Evolutionary conservation across 2,797 vertebrate species (phyloP), one percentile per base, ranked within the genome.

Genomic region (Rhabdomys pumilio): DNA sequence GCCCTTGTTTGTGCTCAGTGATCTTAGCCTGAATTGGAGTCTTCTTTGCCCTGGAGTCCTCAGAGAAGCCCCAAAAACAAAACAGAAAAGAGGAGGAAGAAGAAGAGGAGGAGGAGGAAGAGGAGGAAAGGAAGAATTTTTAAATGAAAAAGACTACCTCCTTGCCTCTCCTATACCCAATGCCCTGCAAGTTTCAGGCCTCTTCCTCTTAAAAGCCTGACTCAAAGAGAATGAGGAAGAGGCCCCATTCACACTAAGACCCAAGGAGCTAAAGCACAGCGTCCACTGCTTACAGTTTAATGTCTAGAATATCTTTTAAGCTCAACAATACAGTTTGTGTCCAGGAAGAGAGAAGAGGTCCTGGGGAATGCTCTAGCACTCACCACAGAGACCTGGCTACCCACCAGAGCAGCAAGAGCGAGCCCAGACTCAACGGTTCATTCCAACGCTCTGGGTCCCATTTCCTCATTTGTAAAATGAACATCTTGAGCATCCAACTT

Each of bases 391-490:
- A 57, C 19, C 44, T 3, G 13, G n/a, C 50, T 29, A 38, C 53
- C 53, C 29, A 76, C 15, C 69, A 0, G 41, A 61, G 41, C 19
- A 61, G 38, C 72, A 34, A 61, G 72, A n/a, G 69, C 75, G 7
- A 93, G 12, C 19, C 26, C 13, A 29, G 8, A 44, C 80, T 77
- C 63, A 69, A n/a, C 20, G 69, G 59, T 15, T 94, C 76, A 75
- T n/a, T 96, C 53, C 19, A 34, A 73, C 59, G 79, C 0, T 38
- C 75, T 93, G 38, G 10, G 38, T 76, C 31, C 76, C n/a, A 84
- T 87, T 92, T 92, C 79, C 10, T 81, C 72, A 79, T 79, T 44
- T 94, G 41, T 87, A 63, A 95, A 97, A 91, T 55, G 47, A 89
- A 94, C 5, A 8, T 84, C 63, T 83, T 84, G 57, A 94, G 81